Percentiles rank a stretch among this genome's conserved stretches.
phyloP scores from a whole-genome alignment of 2,113 vertebrate genomes.

The Ginglymostoma cirratum region DNA sequence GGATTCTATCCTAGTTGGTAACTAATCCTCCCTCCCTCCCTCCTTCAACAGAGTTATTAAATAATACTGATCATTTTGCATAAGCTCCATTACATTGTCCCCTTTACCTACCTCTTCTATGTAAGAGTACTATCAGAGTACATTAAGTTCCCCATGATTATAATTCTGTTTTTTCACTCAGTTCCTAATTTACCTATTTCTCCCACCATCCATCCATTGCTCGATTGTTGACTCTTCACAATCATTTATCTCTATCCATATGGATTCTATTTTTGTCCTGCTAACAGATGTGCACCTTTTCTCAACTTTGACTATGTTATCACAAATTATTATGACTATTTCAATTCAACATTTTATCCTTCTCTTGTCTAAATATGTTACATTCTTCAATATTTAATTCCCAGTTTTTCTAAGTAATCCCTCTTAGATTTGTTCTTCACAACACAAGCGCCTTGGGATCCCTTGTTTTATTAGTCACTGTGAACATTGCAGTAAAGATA shows the following conservation, averaged over 20 bases:
- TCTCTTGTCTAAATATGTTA: not conserved
- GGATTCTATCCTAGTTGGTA: too few species aligned
- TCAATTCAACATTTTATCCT: not conserved
- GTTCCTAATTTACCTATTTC: not conserved
- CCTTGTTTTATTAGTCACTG: too few species aligned
- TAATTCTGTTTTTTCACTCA: not conserved
- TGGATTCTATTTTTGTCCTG: not conserved
- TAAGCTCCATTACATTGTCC: too few species aligned
- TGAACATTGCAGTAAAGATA: too few species aligned
- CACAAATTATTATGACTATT: not conserved
- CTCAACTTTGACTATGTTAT: not conserved
- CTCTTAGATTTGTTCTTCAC: not conserved
- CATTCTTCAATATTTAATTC: not conserved
- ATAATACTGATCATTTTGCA: not conserved
- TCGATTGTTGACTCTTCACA: not conserved
- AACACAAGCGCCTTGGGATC: too few species aligned
- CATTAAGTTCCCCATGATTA: not conserved
- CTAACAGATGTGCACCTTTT: not conserved
- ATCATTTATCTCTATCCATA: not conserved
- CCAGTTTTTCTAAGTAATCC: not conserved
- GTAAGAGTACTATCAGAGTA: too few species aligned
- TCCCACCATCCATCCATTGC: too few species aligned
- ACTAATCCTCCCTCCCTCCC: not conserved
- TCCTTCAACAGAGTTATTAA: not conserved
- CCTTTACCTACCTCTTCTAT: too few species aligned